Evolutionary conservation across 2,797 vertebrate genomes (phyloP).

Genomic region (Pterois miles): DNA sequence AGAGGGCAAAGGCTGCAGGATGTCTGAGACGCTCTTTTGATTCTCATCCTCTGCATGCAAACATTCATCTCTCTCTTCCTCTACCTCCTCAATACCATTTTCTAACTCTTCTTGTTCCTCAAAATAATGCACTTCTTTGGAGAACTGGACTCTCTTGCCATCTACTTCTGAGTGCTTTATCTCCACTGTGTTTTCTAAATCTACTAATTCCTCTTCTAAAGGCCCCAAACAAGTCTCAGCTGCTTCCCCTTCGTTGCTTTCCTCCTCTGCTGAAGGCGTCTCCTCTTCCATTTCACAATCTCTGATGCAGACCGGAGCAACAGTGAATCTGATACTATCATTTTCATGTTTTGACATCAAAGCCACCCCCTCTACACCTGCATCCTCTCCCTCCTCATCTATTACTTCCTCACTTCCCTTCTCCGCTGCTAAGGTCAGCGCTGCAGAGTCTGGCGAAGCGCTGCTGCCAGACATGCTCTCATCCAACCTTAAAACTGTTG

Average conservation of each 20-base stretch:
- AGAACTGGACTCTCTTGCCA: constrained; percentile 57
- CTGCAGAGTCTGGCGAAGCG: constrained; percentile 22
- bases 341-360: constrained; percentile 4
- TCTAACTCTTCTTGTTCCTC: constrained; percentile 16
- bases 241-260: neutral
- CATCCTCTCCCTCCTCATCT: constrained; percentile 11
- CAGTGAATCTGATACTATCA: constrained; percentile 22
- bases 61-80: constrained; percentile 26
- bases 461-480: constrained; percentile 48
- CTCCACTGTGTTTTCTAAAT: neutral
- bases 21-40: neutral
- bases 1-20: neutral
- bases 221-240: neutral
- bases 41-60: neutral
- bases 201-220: neutral
- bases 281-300: constrained; percentile 1
- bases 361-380: neutral
- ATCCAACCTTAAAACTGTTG: constrained; percentile 3
- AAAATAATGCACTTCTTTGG: constrained; percentile 46
- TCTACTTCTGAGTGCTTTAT: constrained; percentile 11
- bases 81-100: constrained; percentile 16
- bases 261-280: neutral
- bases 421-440: constrained; percentile 39
- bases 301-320: constrained; percentile 18
- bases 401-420: neutral